A percentile compares a stretch with the other conserved stretches of the same genome.
Conservation (phyloP, 1,140 invertebrate genomes). For the Drosophila azteca region DNA sequence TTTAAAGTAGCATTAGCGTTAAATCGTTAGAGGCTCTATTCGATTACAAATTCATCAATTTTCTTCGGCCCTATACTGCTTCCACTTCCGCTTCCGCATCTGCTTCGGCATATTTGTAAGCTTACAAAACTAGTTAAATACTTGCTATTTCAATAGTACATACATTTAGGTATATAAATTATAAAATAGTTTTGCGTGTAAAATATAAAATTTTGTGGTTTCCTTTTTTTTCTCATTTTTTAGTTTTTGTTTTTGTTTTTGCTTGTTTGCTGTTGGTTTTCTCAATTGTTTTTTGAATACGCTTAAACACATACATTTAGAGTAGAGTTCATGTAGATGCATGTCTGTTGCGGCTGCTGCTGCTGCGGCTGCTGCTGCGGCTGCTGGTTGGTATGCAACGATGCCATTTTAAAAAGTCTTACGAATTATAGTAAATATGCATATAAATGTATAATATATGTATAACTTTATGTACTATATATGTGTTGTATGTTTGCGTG, state of each 20-base stretch:
- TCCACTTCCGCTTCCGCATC: slow-evolving; percentile 18
- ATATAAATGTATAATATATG: slow-evolving; percentile 72
- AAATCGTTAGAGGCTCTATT: slow-evolving; percentile 41
- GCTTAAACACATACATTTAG: slow-evolving; percentile 63
- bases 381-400: slow-evolving; percentile 47
- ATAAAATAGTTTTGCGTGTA: slow-evolving; percentile 82
- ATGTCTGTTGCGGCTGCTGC: slow-evolving; percentile 4
- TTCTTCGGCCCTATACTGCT: slow-evolving; percentile 25
- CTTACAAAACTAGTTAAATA: slow-evolving; percentile 82
- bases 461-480: slow-evolving; percentile 54
- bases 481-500: slow-evolving; percentile 44
- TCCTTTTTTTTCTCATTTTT: slow-evolving; percentile 41
- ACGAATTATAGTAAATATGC: slow-evolving; percentile 81
- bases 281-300: slow-evolving; percentile 45
- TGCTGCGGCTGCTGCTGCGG: slow-evolving; percentile 6
- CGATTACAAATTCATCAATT: slow-evolving; percentile 62
- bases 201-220: slow-evolving; percentile 76
- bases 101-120: slow-evolving; percentile 42
- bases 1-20: slow-evolving; percentile 54
- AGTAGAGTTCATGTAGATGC: slow-evolving; percentile 57
- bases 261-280: slow-evolving; percentile 29
- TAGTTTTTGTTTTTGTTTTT: slow-evolving; percentile 20
- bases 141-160: slow-evolving; percentile 78
- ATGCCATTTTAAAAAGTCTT: slow-evolving; percentile 75
- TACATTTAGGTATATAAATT: slow-evolving; percentile 81